Percentiles rank a stretch among this genome's conserved stretches.
These are phyloP conservation scores for Onthophagus sagittarius DNA, from an alignment of 2,888 invertebrate species.

Conservation along the genomic window DNA sequence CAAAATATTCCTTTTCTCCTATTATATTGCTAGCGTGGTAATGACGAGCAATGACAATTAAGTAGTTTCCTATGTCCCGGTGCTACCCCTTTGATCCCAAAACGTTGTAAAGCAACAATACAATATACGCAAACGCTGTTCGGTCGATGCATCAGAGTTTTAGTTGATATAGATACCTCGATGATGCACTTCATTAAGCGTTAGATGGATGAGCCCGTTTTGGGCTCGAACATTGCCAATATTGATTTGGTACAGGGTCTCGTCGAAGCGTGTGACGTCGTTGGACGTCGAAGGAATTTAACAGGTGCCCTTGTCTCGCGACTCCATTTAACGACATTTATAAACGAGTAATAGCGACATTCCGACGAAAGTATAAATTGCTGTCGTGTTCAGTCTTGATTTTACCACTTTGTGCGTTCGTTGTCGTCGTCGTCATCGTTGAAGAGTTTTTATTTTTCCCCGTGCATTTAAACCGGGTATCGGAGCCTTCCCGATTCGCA, in stretches of 20 bases:
- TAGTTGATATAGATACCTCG: not conserved
- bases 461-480: not conserved
- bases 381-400: conserved; percentile 4
- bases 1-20: too few relatives aligned
- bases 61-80: too few relatives aligned
- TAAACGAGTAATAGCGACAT: not conserved
- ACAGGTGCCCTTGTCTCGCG: not conserved
- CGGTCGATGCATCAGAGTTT: not conserved
- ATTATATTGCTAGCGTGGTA: too few relatives aligned
- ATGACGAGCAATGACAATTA: too few relatives aligned
- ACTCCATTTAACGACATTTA: not conserved
- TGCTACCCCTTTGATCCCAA: too few relatives aligned
- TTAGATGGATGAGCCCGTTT: not conserved
- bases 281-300: not conserved
- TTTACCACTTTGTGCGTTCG: conserved; percentile 6
- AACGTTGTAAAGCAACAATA: too few relatives aligned
- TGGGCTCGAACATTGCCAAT: not conserved
- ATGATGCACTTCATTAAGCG: not conserved
- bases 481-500: not conserved
- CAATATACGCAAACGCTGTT: not conserved
- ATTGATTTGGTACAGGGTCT: not conserved
- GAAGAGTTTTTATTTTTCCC: not conserved
- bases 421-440: not conserved
- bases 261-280: not conserved
- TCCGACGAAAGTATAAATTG: conserved; percentile 7